Evolutionary conservation across 2,888 invertebrate genomes (phyloP), one percentile per base, ranked within the genome.

Genomic region (Heliothis peltigera): DNA sequence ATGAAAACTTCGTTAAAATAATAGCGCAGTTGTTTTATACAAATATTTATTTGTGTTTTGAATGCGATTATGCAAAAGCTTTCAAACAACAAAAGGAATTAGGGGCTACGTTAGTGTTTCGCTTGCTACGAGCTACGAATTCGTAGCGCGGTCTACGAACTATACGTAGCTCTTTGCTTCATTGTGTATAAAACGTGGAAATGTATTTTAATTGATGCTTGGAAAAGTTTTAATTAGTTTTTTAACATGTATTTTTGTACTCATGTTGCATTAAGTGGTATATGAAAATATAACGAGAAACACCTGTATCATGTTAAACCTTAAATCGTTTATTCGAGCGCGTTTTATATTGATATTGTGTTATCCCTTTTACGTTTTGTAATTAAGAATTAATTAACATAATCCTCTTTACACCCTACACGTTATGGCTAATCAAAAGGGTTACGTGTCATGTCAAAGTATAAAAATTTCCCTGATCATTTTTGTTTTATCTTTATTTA

Each of bases 41-140:
- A 68, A 77, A 74, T 66, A 77, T 77, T 76, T 79, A 78, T 80
- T 79, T 78, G 70, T 76, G 74, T 78, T 81, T 79, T 71, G 67
- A 82, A 84, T 79, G 80, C 78, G 70, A 83, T 82, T 84, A 84
- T 80, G 84, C 79, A 81, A 82, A 83, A 70, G 70, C 72, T 70
- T 68, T 64, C 72, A 64, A 74, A 62, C 69, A 77, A 83, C 82
- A 80, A 83, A 80, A 80, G 79, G 80, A 83, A 80, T 80, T 79
- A 79, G 70, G 63, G 22, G 58, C 69, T 75, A 68, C 77, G 76
- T 61, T 70, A 61, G 64, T 74, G 60, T 75, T 77, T 65, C 59
- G 69, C 58, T 17, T 48, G 76, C 70, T 64, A 70, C 69, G 61
- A 60, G 66, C 73, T 78, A 79, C 78, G 77, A 68, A 49, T 69